Evolutionary conservation across 2,888 invertebrate genomes (phyloP), one percentile per base, ranked within the genome.

Genomic region (Phortica okadai): DNA sequence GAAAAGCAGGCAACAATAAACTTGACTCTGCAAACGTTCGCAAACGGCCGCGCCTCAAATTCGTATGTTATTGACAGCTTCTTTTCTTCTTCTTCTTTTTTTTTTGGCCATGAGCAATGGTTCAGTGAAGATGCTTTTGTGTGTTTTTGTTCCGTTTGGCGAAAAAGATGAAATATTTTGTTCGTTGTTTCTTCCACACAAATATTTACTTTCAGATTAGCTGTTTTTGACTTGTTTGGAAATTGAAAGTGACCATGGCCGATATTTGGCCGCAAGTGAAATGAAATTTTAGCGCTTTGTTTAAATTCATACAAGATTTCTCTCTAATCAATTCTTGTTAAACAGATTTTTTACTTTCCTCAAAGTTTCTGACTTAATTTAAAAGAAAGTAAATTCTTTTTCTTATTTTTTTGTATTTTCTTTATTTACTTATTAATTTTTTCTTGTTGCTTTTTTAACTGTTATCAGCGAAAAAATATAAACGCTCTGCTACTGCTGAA

Each of bases 231-330:
- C 70, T 72, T 72, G 54, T 54, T 54, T 56, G 14, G 54, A 56
- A 56, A 56, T 72, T 72, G n/a, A 72, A 72, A 72, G 56, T 72
- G 70, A 56, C 70, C 70, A 21, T 54, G 70, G 54, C 45, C 69
- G 21, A 69, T 45, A 69, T 56, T 33, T 70, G n/a, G 21, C n/a
- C n/a, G 56, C n/a, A 14, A 33, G 54, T 25, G 10, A 56, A 54
- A 66, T 42, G n/a, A 50, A n/a, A 69, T 45, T 64, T 64, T 64
- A 41, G 50, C 64, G 33, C 62, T 16, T 21, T 6, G 56, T 56
- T 56, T 56, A 59, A 59, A 59, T 59, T 59, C 25, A 16, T 59
- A 8, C 8, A 21, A 59, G 1, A 59, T 59, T 14, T 14, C 10
- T 59, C 21, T 8, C 14, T 58, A 16, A 14, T 58, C 6, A 58